These are phyloP conservation scores for Drosophila demipolita DNA, from an alignment of 2,888 invertebrate genomes.

Conservation along the genomic window DNA sequence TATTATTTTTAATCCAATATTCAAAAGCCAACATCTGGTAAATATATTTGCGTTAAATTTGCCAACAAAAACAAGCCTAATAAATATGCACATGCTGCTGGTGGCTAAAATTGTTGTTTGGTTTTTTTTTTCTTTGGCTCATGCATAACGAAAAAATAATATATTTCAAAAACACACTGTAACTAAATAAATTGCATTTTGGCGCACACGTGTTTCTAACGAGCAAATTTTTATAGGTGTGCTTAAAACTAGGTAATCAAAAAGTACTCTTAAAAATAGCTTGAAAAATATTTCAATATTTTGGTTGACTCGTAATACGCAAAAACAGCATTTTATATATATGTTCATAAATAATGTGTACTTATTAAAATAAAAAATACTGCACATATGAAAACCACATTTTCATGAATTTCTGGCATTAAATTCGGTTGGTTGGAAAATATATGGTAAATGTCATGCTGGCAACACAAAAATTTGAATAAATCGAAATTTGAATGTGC, in stretches of 20 bases:
- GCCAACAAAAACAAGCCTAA: not conserved
- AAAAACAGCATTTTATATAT: constrained; percentile 51
- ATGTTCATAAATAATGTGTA: constrained; percentile 56
- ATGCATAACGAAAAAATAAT: constrained; percentile 49
- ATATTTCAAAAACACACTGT: constrained; percentile 39
- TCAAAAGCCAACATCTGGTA: not conserved
- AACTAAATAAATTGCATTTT: constrained; percentile 51
- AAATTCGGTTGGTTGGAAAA: constrained; percentile 5
- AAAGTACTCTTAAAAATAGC: constrained; percentile 30
- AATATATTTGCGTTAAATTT: constrained; percentile 13
- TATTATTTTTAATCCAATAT: not conserved
- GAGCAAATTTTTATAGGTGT: constrained; percentile 17
- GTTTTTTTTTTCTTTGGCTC: constrained; percentile 1
- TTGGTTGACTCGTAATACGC: constrained; percentile 33
- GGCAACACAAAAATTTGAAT: constrained; percentile 22
- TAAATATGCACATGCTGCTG: constrained; percentile 28
- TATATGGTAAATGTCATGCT: constrained; percentile 30
- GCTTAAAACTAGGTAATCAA: constrained; percentile 27
- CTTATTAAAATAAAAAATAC: constrained; percentile 33
- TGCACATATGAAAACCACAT: not conserved
- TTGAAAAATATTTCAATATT: constrained; percentile 53
- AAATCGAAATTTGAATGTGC: constrained; percentile 2
- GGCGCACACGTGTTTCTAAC: constrained; percentile 16
- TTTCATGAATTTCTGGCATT: constrained; percentile 3
- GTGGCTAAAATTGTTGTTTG: constrained; percentile 9